Conservation (phyloP, 2,113 vertebrate species). For the Catharus minimus region DNA sequence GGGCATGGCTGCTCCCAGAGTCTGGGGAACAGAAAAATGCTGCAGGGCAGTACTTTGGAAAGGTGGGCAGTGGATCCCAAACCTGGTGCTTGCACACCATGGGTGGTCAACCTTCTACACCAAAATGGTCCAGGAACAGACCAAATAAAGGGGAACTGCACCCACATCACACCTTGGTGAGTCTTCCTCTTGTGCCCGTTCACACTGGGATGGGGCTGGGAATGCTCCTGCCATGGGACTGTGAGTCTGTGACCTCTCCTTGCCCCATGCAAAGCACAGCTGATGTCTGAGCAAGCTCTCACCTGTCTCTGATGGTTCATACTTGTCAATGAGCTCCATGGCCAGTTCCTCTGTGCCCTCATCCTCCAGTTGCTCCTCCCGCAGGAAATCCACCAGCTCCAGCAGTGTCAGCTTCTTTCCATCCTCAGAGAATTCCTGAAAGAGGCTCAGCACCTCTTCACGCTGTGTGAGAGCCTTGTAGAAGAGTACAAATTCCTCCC, state of each 20-base stretch:
- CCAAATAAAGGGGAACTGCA: not conserved
- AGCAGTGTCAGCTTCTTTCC: slow-evolving; percentile 84
- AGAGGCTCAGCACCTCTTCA: slow-evolving; percentile 86
- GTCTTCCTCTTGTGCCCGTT: not conserved
- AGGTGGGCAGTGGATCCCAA: not conserved
- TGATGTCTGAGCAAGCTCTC: not conserved
- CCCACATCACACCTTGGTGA: not conserved
- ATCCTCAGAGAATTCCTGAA: slow-evolving; percentile 87
- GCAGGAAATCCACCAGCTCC: slow-evolving; percentile 89
- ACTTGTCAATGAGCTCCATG: slow-evolving; percentile 81
- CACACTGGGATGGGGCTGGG: not conserved
- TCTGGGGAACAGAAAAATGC: not conserved
- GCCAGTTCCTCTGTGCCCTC: slow-evolving; percentile 76
- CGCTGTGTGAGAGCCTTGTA: slow-evolving; percentile 92
- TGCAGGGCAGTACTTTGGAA: not conserved
- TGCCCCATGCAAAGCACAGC: not conserved
- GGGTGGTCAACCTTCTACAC: not conserved
- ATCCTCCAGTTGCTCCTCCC: slow-evolving; percentile 81
- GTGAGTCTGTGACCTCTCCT: not conserved
- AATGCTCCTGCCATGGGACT: not conserved
- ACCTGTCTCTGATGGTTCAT: slow-evolving; percentile 90
- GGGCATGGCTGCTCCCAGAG: not conserved
- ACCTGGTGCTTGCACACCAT: not conserved
- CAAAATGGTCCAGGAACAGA: not conserved
- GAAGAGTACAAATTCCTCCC: slow-evolving; percentile 91